Evolutionary conservation across 1,140 invertebrate genomes (phyloP).

Genomic region (Formica selysi): DNA sequence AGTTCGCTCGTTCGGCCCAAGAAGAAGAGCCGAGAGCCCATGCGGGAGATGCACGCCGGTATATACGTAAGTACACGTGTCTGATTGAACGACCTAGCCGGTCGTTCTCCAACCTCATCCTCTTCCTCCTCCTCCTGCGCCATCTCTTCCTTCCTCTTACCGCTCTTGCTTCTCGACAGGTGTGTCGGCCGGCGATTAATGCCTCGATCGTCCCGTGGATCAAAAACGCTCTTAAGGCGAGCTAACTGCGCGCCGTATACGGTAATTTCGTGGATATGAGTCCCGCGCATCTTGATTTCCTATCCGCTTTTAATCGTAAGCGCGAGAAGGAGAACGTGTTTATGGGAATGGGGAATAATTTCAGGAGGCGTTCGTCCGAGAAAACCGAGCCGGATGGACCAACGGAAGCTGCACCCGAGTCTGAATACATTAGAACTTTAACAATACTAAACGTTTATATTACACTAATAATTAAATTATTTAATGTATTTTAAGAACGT

Average conservation of each 20-base stretch:
- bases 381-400: not conserved
- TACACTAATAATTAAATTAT: not conserved
- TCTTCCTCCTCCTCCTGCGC: constrained; percentile 33
- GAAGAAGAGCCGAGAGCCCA: constrained; percentile 38
- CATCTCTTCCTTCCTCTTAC: not conserved
- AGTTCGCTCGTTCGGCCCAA: constrained; percentile 64
- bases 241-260: constrained; percentile 48
- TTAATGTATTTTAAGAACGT: constrained; percentile 3
- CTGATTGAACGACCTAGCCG: constrained; percentile 63
- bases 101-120: constrained; percentile 62
- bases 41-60: constrained; percentile 27
- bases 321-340: constrained; percentile 54
- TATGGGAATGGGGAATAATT: constrained; percentile 66
- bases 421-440: not conserved
- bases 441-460: not conserved
- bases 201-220: constrained; percentile 50
- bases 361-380: constrained; percentile 49
- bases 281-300: constrained; percentile 41
- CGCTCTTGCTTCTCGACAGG: constrained; percentile 62
- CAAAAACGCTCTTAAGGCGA: constrained; percentile 62
- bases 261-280: constrained; percentile 58
- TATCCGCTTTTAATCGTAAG: constrained; percentile 66
- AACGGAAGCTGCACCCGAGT: constrained; percentile 1
- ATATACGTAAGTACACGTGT: constrained; percentile 67
- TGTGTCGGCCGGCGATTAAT: constrained; percentile 67